These are phyloP conservation scores for Acinonyx jubatus DNA, from an alignment of 2,113 vertebrate genomes.

Conservation along the genomic window DNA sequence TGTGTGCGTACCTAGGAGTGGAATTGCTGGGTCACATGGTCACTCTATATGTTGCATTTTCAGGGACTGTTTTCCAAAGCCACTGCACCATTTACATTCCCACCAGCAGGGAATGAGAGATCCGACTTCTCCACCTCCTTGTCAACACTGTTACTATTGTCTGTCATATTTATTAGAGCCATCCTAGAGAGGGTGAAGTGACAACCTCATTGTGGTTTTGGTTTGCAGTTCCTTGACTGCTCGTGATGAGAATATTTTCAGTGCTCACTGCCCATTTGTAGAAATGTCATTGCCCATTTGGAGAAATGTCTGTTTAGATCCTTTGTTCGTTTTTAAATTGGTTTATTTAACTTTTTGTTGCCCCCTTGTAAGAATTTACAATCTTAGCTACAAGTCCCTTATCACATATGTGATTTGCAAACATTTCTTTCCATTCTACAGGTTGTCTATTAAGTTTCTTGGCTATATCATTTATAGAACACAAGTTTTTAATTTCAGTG, in stretches of 20 bases:
- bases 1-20: background rate
- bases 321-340: constrained; percentile 2
- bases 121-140: background rate
- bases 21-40: background rate
- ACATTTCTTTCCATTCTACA: background rate
- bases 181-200: background rate
- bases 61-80: background rate
- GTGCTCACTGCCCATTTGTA: background rate
- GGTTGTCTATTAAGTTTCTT: background rate
- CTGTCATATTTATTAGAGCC: background rate
- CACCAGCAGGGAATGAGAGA: background rate
- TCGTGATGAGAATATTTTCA: background rate
- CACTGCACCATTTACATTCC: background rate
- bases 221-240: background rate
- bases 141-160: background rate
- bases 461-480: background rate
- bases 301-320: background rate
- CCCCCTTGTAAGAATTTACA: background rate
- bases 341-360: background rate
- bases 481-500: background rate
- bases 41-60: background rate
- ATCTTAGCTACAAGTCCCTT: background rate
- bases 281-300: no score
- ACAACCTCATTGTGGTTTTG: background rate
- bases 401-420: background rate